Evolutionary conservation across 1,140 invertebrate genomes (phyloP), one percentile per base, ranked within the genome.

Genomic region (Pomacea maculata): DNA sequence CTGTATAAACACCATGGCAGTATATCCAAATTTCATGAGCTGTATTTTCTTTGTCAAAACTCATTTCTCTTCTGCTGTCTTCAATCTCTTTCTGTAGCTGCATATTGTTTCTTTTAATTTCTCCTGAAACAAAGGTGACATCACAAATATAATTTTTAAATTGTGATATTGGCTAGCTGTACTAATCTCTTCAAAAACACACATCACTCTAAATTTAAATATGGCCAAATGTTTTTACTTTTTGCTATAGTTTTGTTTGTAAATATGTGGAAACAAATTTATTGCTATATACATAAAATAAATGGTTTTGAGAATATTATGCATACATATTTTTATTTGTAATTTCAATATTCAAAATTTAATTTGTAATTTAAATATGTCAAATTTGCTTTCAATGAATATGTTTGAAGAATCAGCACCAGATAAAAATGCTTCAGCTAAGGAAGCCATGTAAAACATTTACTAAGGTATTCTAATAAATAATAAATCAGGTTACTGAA

Each of bases 51-150:
- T 61, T 61, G 15, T 65, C 67, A 75, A 75, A 68, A 55, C 82
- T 78, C 34, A 85, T 70, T 21, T 82, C 74, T 54, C 85, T 78
- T 71, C 85, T 83, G 72, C 81, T 85, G 64, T 77, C 77, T 54
- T 83, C 65, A 78, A 87, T 81, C 70, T 84, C 81, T 80, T 79
- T 76, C 80, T 83, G 84, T 54, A 87, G 78, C 63, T 81, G 52
- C 52, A 73, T 52, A 55, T 76, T 82, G 74, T 85, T 86, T 79
- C 84, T 79, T 79, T 86, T 87, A 76, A 86, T 83, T 75, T 86
- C 83, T 71, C 85, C 86, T 87, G 80, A n/a, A 82, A 80, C 25
- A 71, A n/a, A 81, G 75, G 70, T n/a, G 15, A 78, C 17, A n/a
- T 54, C 14, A 72, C 19, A 34, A 5, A 64, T 55, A 19, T 29